Evolutionary conservation across 2,888 invertebrate species (phyloP).

Genomic region (Agriopis aurantiaria): DNA sequence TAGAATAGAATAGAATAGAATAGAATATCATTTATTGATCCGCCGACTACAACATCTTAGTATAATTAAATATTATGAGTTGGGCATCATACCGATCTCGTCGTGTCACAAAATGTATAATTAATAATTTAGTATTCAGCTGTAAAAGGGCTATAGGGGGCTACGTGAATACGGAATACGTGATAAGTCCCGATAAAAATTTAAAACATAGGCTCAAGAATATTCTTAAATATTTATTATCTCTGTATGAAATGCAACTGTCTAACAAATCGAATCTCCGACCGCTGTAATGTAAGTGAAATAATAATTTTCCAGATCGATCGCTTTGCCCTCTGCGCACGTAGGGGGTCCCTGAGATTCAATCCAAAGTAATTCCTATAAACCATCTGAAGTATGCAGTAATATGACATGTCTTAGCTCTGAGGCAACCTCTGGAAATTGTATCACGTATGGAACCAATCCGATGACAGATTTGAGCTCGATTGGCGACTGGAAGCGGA

Average conservation of each 20-base stretch:
- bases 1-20: too few relatives aligned
- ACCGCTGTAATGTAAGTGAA: conserved; percentile 44
- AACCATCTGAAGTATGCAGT: conserved; percentile 48
- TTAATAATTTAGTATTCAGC: too few relatives aligned
- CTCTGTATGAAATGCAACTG: conserved; percentile 9
- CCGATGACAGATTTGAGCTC: conserved; percentile 49
- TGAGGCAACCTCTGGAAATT: conserved; percentile 51
- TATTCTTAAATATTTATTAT: neutral
- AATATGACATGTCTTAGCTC: conserved; percentile 52
- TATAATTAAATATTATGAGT: too few relatives aligned
- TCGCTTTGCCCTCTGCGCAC: conserved; percentile 58
- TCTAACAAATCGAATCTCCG: conserved; percentile 38
- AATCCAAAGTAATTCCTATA: conserved; percentile 58
- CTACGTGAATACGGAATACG: too few relatives aligned
- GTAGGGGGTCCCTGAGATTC: conserved; percentile 62
- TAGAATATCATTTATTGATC: too few relatives aligned
- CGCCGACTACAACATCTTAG: too few relatives aligned
- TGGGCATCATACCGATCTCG: too few relatives aligned
- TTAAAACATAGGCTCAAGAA: too few relatives aligned
- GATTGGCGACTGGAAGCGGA: conserved; percentile 11
- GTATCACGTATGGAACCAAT: conserved; percentile 62
- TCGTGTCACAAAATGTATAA: too few relatives aligned
- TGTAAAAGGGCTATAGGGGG: too few relatives aligned
- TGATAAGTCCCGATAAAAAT: too few relatives aligned
- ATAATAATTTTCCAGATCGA: conserved; percentile 63